phyloP scores from a whole-genome alignment of 2,888 invertebrate species.

The Thymelicus lineola region DNA sequence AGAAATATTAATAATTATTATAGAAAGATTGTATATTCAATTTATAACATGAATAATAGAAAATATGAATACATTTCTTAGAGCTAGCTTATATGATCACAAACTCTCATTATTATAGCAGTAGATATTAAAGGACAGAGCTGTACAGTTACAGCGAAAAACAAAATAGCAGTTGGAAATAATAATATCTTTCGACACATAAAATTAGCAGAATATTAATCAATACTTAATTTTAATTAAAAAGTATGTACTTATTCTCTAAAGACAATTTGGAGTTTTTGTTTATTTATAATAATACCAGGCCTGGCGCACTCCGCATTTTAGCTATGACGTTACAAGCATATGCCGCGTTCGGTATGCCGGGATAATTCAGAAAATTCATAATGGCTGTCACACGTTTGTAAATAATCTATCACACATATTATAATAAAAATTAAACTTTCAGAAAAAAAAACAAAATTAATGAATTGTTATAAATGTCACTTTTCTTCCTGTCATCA shows the following conservation, averaged over 20 bases:
- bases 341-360: no score
- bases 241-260: slow-evolving; percentile 43
- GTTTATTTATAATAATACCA: slow-evolving; percentile 57
- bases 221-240: slow-evolving; percentile 26
- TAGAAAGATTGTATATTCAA: slow-evolving; percentile 72
- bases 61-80: slow-evolving; percentile 83
- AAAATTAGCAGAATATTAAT: slow-evolving; percentile 29
- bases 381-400: no score
- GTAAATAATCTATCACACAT: no score
- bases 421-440: no score
- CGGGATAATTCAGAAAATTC: no score
- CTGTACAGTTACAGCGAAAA: slow-evolving; percentile 7
- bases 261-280: slow-evolving; percentile 2
- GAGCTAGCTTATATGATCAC: slow-evolving; percentile 72
- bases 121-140: slow-evolving; percentile 31
- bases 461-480: no score
- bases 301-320: no score
- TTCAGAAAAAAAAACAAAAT: no score
- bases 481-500: no score
- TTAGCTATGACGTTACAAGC: no score
- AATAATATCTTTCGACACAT: slow-evolving; percentile 6
- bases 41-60: slow-evolving; percentile 76
- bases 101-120: slow-evolving; percentile 65
- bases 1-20: slow-evolving; percentile 70
- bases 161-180: slow-evolving; percentile 9